phyloP scores from a whole-genome alignment of 2,113 vertebrate species.

The Eonycteris spelaea region DNA sequence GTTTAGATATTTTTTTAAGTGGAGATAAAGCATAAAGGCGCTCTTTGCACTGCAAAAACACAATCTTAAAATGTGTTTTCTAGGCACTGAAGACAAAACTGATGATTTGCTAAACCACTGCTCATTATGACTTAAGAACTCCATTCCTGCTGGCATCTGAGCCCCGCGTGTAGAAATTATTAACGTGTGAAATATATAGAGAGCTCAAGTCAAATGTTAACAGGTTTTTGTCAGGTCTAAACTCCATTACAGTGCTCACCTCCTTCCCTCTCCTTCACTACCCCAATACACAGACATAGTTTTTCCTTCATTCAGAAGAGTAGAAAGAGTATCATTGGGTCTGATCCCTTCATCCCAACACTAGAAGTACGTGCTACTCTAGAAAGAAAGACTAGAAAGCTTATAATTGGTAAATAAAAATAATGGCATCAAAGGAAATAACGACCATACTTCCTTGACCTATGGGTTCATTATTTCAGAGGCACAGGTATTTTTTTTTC shows the following conservation, averaged over 20 bases:
- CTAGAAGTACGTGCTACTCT: neutral
- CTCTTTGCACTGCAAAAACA: neutral
- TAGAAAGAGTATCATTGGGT: neutral
- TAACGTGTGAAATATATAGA: neutral
- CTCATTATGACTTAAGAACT: neutral
- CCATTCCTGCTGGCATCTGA: neutral
- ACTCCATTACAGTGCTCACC: neutral
- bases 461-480: neutral
- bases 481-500: neutral
- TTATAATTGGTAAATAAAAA: neutral
- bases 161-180: neutral
- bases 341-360: neutral
- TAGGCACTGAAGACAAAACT: neutral
- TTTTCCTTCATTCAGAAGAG: neutral
- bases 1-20: slow-evolving; percentile 28
- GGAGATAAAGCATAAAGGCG: neutral
- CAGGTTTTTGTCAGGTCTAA: neutral
- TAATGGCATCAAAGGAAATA: neutral
- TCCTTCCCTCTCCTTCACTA: neutral
- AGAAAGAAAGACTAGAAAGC: neutral
- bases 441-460: neutral
- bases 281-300: neutral
- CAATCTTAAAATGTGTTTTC: neutral
- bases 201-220: neutral
- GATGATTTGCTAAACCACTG: neutral